phyloP scores from a whole-genome alignment of 2,113 vertebrate genomes.

The Ahaetulla prasina region DNA sequence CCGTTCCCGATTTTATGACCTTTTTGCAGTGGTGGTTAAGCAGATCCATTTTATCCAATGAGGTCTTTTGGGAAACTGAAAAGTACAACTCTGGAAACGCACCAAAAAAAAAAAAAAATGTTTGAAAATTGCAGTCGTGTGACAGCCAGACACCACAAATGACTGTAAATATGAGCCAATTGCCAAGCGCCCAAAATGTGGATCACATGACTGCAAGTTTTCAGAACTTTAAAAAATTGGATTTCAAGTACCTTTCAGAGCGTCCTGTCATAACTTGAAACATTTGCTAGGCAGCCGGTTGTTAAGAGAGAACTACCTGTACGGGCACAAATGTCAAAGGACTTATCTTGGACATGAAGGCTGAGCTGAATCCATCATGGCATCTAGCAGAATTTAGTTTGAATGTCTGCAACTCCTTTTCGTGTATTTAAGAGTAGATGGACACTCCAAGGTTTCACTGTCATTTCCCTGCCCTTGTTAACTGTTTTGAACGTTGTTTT shows the following conservation, averaged over 20 bases:
- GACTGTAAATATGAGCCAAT: background rate
- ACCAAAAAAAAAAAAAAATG: background rate
- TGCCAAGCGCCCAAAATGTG: background rate
- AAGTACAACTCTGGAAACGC: background rate
- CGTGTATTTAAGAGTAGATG: background rate
- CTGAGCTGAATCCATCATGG: background rate
- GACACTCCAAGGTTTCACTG: background rate
- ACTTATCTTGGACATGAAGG: background rate
- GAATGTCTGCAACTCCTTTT: background rate
- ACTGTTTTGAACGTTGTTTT: background rate
- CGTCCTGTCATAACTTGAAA: background rate
- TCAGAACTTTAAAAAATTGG: background rate
- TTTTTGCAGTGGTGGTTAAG: background rate
- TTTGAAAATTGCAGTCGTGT: background rate
- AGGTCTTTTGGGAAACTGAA: background rate
- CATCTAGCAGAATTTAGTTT: background rate
- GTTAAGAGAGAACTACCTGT: background rate
- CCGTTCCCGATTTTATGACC: background rate
- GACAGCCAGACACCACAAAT: background rate
- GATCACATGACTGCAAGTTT: accelerated
- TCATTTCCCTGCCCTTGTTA: background rate
- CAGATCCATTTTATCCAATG: background rate
- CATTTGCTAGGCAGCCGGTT: background rate
- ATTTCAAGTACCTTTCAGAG: background rate
- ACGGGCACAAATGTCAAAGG: background rate